phyloP scores from a whole-genome alignment of 2,797 vertebrate genomes.

The Danio tinwini region DNA sequence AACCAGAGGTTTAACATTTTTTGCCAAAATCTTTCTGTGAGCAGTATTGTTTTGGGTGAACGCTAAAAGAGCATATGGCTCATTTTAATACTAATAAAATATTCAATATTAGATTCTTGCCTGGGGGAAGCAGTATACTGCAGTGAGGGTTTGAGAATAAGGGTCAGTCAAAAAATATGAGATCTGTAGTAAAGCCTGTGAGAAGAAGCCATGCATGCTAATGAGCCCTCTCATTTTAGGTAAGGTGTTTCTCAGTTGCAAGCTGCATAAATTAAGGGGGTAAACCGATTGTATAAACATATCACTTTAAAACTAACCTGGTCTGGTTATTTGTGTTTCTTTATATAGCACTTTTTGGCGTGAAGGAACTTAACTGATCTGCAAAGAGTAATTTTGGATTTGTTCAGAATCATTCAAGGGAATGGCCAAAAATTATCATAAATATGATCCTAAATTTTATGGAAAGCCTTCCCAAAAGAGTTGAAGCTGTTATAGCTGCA shows the following conservation, averaged over 20 bases:
- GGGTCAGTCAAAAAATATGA: not conserved
- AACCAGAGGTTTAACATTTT: not conserved
- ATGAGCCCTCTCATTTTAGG: not conserved
- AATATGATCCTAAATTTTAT: too few relatives aligned
- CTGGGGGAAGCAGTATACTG: not conserved
- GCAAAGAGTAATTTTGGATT: too few relatives aligned
- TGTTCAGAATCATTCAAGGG: too few relatives aligned
- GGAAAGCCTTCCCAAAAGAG: too few relatives aligned
- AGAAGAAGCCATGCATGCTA: not conserved
- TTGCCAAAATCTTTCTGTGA: not conserved
- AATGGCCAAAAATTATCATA: too few relatives aligned
- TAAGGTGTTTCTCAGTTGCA: not conserved
- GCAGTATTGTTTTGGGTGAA: not conserved
- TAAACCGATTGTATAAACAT: not conserved
- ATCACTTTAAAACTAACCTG: too few relatives aligned
- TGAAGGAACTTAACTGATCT: too few relatives aligned
- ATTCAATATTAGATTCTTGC: not conserved
- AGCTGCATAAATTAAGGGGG: not conserved
- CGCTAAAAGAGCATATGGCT: conserved; percentile 2
- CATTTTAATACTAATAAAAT: conserved; percentile 4
- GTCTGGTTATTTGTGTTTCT: too few relatives aligned
- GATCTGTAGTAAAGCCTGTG: not conserved
- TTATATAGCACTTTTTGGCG: too few relatives aligned
- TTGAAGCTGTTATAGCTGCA: too few relatives aligned
- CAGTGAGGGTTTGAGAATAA: not conserved